Evolutionary conservation across 2,797 vertebrate genomes (phyloP), one percentile per base, ranked within the genome.

Genomic region (Urocyon cinereoargenteus): DNA sequence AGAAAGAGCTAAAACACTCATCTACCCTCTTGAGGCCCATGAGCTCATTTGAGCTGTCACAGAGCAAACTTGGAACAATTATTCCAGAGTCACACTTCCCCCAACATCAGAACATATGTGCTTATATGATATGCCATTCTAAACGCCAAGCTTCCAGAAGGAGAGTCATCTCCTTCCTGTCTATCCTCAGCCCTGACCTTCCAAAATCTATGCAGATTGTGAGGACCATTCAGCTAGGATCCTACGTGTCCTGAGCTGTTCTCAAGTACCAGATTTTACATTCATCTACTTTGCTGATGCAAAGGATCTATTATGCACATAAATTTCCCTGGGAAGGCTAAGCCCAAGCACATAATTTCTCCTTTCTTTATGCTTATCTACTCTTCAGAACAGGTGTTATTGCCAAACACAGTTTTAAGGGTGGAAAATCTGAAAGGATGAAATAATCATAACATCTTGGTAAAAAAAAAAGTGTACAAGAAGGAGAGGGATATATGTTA

Each of bases 361-460:
- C 59, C 9, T 88, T 89, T 77, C 21, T 78, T 86, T 62, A 51
- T 72, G 22, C 22, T 81, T 73, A 64, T 7, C 7, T 82, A 73
- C 13, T 55, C 36, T 88, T 93, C 31, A 51, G 45, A 86, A 64
- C 70, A 88, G 59, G n/a, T 72, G 16, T 77, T 77, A 79, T 84
- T 92, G 61, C 19, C 24, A 87, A 92, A 82, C n/a, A 64, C 3
- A 70, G 57, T 79, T 18, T 59, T 26, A 77, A 90, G n/a, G 34
- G 40, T 83, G 3, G n/a, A 94, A 90, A 94, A 57, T 82, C 34
- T 18, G 14, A 81, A 87, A 93, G 19, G 24, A 82, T 89, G 55
- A 97, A 66, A 89, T 81, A 89, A 82, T 85, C 72, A n/a, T 70
- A 77, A 51, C 31, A 86, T 75, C 72, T 75, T 70, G 14, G 34